Base-by-base conservation (phyloP, 2,888 invertebrate species). In the Caenorhabditis sp. region DNA sequence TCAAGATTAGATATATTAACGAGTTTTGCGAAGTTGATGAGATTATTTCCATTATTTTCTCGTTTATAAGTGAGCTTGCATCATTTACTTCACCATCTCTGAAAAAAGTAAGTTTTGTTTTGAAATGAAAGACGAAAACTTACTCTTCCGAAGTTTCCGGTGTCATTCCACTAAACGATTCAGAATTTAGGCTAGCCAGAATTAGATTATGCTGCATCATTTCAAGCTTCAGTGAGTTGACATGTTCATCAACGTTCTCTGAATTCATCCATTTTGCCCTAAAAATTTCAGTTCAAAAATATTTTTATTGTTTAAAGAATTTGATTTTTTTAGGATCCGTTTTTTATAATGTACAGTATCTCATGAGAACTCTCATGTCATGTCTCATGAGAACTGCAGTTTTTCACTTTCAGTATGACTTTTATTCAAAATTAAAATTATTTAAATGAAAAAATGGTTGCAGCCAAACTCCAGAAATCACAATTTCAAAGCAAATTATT, bases 1-100 rank as follows among this genome's bases (percentile, higher is more conserved):
- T 58, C 17, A 80, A 63, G 17, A 82, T 62, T 14, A 82, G 56
- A 53, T 80, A 52, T 26, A 82, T 63, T 53, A 79, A 43, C 1
- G 77, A 57, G 58, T 66, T 71, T 58, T 71, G 74, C n/a, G 76
- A 71, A 5, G 77, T 67, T 10, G 76, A 65, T 12, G 58, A 63
- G 5, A 80, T 70, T 17, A 80, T 52, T 25, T 70, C 71, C 25
- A 77, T 72, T 1, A 78, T 54, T 25, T 73, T 58, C 12, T 21
- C 54, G 58, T 80, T 76, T 14, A 80, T 25, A 2, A 50, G 43
- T 20, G 62, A 61, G 3, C 67, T 17, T n/a, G 61, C 56, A 21
- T 72, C 61, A 0, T 52, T 8, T 2, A 52, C 21, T 52, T 52
- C 10, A 23, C 23, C 52, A 21, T 43, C 43, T 43, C 43, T 43